Evolutionary conservation across 2,888 invertebrate genomes (phyloP).

Genomic region (Erpobdella octoculata): DNA sequence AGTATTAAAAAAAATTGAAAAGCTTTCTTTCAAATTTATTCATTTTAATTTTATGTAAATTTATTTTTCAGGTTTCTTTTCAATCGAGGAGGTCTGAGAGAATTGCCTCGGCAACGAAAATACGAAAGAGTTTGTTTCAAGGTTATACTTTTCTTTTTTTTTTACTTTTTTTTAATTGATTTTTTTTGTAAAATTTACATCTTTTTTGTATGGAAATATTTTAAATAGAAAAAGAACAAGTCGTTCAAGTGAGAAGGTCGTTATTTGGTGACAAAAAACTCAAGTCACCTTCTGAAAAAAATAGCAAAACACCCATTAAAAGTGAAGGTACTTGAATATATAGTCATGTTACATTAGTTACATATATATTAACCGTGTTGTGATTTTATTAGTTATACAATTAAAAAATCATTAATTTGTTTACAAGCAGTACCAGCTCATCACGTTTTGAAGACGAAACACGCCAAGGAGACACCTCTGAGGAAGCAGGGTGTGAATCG

Average conservation of each 20-base stretch:
- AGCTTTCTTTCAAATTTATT: neutral
- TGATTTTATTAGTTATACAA: neutral
- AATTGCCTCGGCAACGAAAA: neutral
- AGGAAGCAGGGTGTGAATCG: conserved; percentile 21
- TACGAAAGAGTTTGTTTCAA: neutral
- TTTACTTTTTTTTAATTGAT: too few species aligned
- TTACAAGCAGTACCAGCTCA: neutral
- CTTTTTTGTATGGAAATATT: neutral
- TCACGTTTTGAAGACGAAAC: conserved; percentile 24
- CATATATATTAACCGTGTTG: too few species aligned
- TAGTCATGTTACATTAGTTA: too few species aligned
- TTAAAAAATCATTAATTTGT: neutral
- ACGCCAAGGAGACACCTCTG: conserved; percentile 23
- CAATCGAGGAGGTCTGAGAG: conserved; percentile 15
- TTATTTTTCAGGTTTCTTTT: too few species aligned
- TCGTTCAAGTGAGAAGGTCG: neutral
- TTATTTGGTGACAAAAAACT: neutral
- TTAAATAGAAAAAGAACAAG: neutral
- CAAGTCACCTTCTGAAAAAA: neutral
- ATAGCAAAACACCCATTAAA: neutral
- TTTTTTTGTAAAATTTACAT: neutral
- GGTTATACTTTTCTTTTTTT: too few species aligned
- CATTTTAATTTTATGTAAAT: neutral
- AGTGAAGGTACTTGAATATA: neutral
- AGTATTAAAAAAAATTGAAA: neutral